Percentiles rank a stretch among this genome's conserved stretches.
Conservation (phyloP, 35 echinoderm and acorn worm species). For the Stichopus chloronotus region DNA sequence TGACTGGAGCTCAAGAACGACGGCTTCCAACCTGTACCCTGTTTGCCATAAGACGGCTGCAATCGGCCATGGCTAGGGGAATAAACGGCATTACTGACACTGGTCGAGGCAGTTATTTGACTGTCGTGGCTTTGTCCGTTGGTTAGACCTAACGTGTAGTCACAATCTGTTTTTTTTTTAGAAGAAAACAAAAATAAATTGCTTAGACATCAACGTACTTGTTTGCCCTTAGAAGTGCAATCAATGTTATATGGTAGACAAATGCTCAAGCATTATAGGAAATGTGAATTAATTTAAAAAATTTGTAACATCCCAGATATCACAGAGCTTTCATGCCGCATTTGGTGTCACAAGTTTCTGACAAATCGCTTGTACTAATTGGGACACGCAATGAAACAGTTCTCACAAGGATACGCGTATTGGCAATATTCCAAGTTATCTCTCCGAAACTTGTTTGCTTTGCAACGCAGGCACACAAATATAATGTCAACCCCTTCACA, state of each 20-base stretch:
- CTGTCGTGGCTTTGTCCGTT: slow-evolving; percentile 82
- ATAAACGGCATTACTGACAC: slow-evolving; percentile 51
- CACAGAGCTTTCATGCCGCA: too few relatives aligned
- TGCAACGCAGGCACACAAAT: too few relatives aligned
- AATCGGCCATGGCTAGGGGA: slow-evolving; percentile 69
- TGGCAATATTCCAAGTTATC: too few relatives aligned
- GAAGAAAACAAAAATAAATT: not conserved
- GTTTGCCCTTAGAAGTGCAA: not conserved
- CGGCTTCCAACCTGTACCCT: slow-evolving; percentile 67
- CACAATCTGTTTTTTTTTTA: slow-evolving; percentile 64
- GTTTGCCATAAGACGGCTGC: slow-evolving; percentile 66
- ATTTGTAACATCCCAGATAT: too few relatives aligned
- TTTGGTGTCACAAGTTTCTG: too few relatives aligned
- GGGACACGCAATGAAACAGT: too few relatives aligned
- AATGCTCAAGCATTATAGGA: not conserved
- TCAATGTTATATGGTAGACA: not conserved
- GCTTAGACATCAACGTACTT: not conserved
- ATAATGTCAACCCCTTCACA: too few relatives aligned
- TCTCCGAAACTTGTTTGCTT: too few relatives aligned
- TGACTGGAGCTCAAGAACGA: slow-evolving; percentile 18
- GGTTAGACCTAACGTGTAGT: slow-evolving; percentile 71
- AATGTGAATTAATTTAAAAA: too few relatives aligned
- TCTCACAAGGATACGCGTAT: too few relatives aligned
- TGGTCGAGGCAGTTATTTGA: slow-evolving; percentile 81
- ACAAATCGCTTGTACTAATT: too few relatives aligned